phyloP scores from a whole-genome alignment of 2,888 invertebrate species.

The Clepsis dumicolana region DNA sequence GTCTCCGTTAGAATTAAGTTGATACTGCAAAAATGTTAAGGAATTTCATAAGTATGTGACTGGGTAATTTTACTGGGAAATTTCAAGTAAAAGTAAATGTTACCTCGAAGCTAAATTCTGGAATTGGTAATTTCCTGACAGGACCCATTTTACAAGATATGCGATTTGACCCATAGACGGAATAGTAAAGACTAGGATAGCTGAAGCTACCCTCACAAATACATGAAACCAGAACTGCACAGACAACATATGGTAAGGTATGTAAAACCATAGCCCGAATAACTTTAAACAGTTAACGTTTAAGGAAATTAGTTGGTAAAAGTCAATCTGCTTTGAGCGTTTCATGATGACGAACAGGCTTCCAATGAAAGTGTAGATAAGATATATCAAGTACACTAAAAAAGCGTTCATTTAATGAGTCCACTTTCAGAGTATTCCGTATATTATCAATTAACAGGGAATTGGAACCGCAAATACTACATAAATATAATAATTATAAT shows the following conservation, averaged over 20 bases:
- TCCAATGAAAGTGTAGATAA: constrained; percentile 46
- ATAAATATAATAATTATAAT: background rate
- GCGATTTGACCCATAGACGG: constrained; percentile 58
- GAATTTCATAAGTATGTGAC: background rate
- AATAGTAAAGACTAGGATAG: constrained; percentile 53
- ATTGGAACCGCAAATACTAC: background rate
- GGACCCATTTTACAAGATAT: constrained; percentile 56
- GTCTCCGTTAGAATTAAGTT: constrained; percentile 65
- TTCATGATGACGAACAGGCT: constrained; percentile 48
- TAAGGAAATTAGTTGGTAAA: constrained; percentile 56
- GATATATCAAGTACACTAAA: background rate
- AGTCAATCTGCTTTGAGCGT: constrained; percentile 55
- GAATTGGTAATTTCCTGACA: constrained; percentile 58
- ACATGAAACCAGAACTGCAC: constrained; percentile 56
- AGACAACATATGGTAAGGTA: constrained; percentile 55
- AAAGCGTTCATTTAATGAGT: background rate
- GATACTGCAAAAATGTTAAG: constrained; percentile 50
- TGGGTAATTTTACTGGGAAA: background rate
- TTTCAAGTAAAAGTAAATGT: background rate
- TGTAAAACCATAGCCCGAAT: constrained; percentile 61
- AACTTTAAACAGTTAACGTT: constrained; percentile 58
- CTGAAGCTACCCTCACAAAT: constrained; percentile 51
- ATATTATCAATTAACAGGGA: background rate
- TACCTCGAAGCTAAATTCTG: constrained; percentile 63
- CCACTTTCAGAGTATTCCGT: constrained; percentile 13